Conservation (phyloP, 1,140 invertebrate species). For the Oryzaephilus surinamensis region DNA sequence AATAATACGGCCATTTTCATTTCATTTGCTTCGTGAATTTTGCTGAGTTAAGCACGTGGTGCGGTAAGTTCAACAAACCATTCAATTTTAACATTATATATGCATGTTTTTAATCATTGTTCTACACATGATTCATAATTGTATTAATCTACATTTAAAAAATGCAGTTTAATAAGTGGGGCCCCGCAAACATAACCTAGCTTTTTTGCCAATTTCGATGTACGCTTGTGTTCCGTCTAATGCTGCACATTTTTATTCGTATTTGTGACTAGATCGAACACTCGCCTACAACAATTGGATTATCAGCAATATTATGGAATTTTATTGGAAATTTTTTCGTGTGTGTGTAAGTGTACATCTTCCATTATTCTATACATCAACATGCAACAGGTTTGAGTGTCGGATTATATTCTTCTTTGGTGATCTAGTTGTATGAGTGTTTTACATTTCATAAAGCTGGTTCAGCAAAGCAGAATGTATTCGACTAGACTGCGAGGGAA, state of each 20-base stretch:
- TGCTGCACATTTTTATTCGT: constrained; percentile 23
- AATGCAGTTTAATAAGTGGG: neutral
- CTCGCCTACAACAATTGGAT: constrained; percentile 29
- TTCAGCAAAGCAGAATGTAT: constrained; percentile 38
- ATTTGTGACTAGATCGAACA: constrained; percentile 36
- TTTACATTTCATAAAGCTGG: constrained; percentile 35
- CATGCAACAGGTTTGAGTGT: constrained; percentile 24
- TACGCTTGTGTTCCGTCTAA: constrained; percentile 33
- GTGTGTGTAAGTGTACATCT: too few species aligned
- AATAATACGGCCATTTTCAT: constrained; percentile 9
- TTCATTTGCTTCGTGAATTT: constrained; percentile 14
- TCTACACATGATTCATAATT: too few species aligned
- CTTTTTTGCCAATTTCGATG: constrained; percentile 20
- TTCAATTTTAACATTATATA: neutral
- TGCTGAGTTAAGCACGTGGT: constrained; percentile 14
- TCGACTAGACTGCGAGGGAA: constrained; percentile 29
- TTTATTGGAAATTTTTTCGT: too few species aligned
- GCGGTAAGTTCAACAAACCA: too few species aligned
- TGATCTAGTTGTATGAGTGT: constrained; percentile 38
- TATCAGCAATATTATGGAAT: neutral
- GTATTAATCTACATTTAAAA: neutral
- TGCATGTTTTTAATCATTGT: constrained; percentile 1
- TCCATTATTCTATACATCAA: too few species aligned
- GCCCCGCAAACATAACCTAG: constrained; percentile 12
- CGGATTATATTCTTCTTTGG: constrained; percentile 38